Base-by-base conservation (phyloP, 2,888 invertebrate genomes). In the Netelia virgata region DNA sequence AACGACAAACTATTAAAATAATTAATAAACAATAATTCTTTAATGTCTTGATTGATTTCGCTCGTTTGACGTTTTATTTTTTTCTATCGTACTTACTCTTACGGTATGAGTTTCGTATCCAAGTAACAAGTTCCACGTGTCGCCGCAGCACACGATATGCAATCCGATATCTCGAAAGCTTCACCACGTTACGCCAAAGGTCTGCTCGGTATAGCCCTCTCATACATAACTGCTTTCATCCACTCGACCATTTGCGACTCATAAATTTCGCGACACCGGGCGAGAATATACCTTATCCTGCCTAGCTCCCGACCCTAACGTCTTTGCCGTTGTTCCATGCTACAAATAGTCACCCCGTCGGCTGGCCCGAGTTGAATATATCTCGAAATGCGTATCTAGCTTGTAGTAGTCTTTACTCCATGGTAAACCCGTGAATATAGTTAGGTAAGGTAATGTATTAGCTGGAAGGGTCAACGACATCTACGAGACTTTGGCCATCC, bases 191-290 rank as follows among this genome's bases (percentile, higher is more conserved):
- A 20, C n/a, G 8, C 16, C 16, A 57, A 18, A 10, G 5, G 18
- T 16, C 43, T 16, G 66, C 41, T 47, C 66, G 11, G 43, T 68
- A 47, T 11, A 50, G 18, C 20, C 47, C 9, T 16, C 16, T 8
- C 57, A 57, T 18, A 57, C 57, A 18, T 47, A 18, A 16, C 18
- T 57, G 57, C 57, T 18, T 57, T 57, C 57, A 18, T 57, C 9
- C 18, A 57, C 18, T 16, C 57, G 16, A 16, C 16, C 16, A 10
- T 70, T 75, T 41, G 61, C 3, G 76, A 70, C 28, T 57, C 63
- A 57, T 76, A 76, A 76, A 82, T 82, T 82, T 82, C 28, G 36
- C 59, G 57, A 43, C 57, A 76, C 50, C 28, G 64, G n/a, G 47
- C 18, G 9, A 57, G 57, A 18, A 18, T 18, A 57, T 57, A 57